These are phyloP conservation scores for Aphelinus certus DNA, from an alignment of 1,140 invertebrate species.

Conservation along the genomic window DNA sequence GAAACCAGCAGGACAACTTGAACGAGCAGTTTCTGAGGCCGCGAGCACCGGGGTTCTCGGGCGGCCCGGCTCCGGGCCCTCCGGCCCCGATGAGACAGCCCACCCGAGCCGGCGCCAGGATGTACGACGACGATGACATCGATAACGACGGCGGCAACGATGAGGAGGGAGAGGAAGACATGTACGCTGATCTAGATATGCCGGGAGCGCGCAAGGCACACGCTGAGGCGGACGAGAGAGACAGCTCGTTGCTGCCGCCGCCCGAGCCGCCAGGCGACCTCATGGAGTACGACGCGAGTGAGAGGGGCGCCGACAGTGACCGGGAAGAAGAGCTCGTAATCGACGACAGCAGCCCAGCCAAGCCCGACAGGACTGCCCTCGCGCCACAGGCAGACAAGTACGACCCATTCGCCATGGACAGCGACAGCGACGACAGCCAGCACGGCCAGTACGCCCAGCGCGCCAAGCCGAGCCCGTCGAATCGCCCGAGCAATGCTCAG, in stretches of 20 bases:
- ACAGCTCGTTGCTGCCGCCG: slow-evolving; percentile 55
- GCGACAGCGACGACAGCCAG: slow-evolving; percentile 41
- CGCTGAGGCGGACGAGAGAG: slow-evolving; percentile 38
- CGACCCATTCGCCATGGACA: slow-evolving; percentile 69
- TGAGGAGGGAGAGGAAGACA: slow-evolving; percentile 53
- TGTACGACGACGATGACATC: not conserved
- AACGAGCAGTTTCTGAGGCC: slow-evolving; percentile 7
- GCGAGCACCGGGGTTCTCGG: slow-evolving; percentile 28
- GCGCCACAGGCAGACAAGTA: slow-evolving; percentile 68
- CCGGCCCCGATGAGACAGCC: not conserved
- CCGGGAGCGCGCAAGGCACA: slow-evolving; percentile 44
- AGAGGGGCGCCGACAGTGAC: slow-evolving; percentile 66
- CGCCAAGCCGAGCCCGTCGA: slow-evolving; percentile 22
- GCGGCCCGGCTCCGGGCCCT: slow-evolving; percentile 9
- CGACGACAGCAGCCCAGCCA: slow-evolving; percentile 65
- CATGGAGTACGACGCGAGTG: slow-evolving; percentile 62
- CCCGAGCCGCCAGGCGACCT: slow-evolving; percentile 69
- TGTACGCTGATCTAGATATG: slow-evolving; percentile 60
- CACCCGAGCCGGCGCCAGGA: not conserved
- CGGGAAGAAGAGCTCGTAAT: slow-evolving; percentile 74
- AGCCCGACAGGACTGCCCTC: slow-evolving; percentile 50
- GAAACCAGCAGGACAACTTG: not conserved
- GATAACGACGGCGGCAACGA: slow-evolving; percentile 6
- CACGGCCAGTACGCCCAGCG: slow-evolving; percentile 8
- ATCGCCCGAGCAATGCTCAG: slow-evolving; percentile 32